Percentiles rank a stretch among this genome's conserved stretches.
Evolutionary conservation across 2,888 invertebrate species (phyloP).

Genomic region (Papilio protenor): DNA sequence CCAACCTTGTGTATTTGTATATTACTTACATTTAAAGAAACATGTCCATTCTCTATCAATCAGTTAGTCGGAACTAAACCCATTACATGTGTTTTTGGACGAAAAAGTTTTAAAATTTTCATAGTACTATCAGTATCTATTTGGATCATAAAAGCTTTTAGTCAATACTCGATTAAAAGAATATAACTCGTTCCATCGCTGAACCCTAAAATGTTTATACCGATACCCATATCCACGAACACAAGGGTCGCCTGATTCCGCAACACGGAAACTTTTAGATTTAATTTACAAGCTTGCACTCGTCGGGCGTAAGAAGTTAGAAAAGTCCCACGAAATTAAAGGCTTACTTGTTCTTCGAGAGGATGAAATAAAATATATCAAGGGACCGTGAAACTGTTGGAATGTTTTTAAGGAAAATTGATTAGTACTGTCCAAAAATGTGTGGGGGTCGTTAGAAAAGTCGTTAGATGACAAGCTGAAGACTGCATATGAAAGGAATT

Average conservation of each 20-base stretch:
- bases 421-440: neutral
- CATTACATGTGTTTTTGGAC: neutral
- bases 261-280: slow-evolving; percentile 74
- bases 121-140: neutral
- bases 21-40: neutral
- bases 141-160: slow-evolving; percentile 8
- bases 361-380: slow-evolving; percentile 12
- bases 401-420: neutral
- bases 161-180: slow-evolving; percentile 11
- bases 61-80: neutral
- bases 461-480: neutral
- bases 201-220: slow-evolving; percentile 59
- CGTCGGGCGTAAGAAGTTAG: slow-evolving; percentile 60
- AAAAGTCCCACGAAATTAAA: slow-evolving; percentile 54
- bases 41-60: neutral
- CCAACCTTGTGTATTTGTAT: neutral
- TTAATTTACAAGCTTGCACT: slow-evolving; percentile 79
- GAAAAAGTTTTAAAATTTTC: neutral
- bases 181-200: neutral
- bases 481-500: neutral
- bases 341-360: slow-evolving; percentile 44
- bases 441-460: neutral
- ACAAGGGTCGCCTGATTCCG: slow-evolving; percentile 76
- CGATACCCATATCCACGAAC: slow-evolving; percentile 66
- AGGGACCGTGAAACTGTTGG: neutral